These are phyloP conservation scores for Rhabdophis nuchalis DNA, from an alignment of 2,797 vertebrate species.

Conservation along the genomic window DNA sequence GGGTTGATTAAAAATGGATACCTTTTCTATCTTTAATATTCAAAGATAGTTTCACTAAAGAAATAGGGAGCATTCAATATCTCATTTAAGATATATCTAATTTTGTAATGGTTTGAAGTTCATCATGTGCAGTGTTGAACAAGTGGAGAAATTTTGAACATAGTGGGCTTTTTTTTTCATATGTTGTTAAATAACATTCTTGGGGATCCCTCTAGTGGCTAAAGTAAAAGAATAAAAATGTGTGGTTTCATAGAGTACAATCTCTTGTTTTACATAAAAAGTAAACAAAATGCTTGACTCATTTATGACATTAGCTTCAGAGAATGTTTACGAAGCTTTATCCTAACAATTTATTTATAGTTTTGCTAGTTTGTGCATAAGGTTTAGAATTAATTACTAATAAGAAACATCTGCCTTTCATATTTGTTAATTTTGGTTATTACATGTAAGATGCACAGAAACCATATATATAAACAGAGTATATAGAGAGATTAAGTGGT, in stretches of 20 bases:
- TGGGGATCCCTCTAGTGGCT: constrained; percentile 64
- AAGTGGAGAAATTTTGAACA: neutral
- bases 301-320: neutral
- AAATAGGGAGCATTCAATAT: neutral
- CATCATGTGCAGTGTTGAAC: neutral
- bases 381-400: neutral
- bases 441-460: neutral
- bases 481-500: neutral
- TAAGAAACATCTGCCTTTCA: neutral
- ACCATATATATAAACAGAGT: neutral
- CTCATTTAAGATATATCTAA: neutral
- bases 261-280: neutral
- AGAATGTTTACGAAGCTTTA: neutral
- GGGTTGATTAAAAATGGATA: neutral
- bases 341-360: neutral
- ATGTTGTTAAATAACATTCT: constrained; percentile 29
- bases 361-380: neutral
- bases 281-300: neutral
- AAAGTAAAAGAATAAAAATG: neutral
- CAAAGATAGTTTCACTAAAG: neutral
- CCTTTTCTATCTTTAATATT: neutral
- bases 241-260: neutral
- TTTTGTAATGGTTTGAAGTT: neutral
- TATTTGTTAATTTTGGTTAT: neutral
- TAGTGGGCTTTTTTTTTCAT: neutral